Conservation (phyloP, 2,113 vertebrate genomes). For the Ceratotherium simum region DNA sequence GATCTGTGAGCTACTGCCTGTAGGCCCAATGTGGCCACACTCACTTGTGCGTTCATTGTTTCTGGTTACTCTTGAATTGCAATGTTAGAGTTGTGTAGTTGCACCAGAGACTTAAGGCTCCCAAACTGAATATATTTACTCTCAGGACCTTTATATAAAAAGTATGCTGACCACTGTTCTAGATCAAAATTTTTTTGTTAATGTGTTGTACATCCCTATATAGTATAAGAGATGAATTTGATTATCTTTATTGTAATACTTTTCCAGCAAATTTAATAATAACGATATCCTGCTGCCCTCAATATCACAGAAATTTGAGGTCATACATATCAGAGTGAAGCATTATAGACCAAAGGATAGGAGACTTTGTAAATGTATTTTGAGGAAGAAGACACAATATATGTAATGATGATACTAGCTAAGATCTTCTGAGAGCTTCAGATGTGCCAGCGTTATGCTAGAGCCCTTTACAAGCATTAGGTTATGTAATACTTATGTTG, state of each 20-base stretch:
- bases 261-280: background rate
- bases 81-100: background rate
- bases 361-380: background rate
- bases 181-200: background rate
- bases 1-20: background rate
- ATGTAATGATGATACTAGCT: background rate
- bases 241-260: background rate
- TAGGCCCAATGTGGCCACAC: rapidly evolving
- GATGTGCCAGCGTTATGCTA: background rate
- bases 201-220: background rate
- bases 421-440: background rate
- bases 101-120: background rate
- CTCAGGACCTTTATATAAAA: background rate
- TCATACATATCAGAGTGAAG: background rate
- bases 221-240: background rate
- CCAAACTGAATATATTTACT: background rate
- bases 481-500: background rate
- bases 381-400: background rate
- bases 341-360: background rate
- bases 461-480: background rate
- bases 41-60: background rate
- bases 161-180: background rate
- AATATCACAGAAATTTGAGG: background rate
- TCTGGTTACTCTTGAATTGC: background rate
- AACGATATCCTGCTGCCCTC: background rate